Evolutionary conservation across 2,888 invertebrate genomes (phyloP), one percentile per base, ranked within the genome.

Genomic region (Coenonympha arcania): DNA sequence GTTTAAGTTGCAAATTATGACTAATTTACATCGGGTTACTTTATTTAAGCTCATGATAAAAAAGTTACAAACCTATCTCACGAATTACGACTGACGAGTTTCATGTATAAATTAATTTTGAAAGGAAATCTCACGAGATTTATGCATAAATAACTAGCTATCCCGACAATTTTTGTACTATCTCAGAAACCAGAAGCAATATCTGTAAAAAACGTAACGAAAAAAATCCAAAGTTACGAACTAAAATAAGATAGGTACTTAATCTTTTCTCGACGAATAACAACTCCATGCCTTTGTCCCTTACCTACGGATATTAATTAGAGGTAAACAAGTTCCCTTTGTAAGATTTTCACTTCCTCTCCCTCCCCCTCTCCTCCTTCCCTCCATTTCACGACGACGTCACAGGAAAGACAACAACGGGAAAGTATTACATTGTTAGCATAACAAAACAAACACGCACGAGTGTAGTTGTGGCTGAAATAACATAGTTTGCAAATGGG

Each of bases 271-370:
- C 4, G 8, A 9, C 4, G 15, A 30, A 33, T 3, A 34, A 9
- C 69, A 48, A 57, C 68, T 77, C 75, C 52, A 69, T 50, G 2
- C 20, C 34, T 40, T 52, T 5, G 33, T 58, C 52, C 60, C 55
- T 45, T 65, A 69, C 75, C 73, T 73, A 65, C 64, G 70, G 69
- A 77, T 78, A 79, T 80, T 81, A 83, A 82, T 83, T 81, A 82
- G 79, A 82, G 80, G 80, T 82, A 80, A 80, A 79, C 79, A 82
- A 76, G 78, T 73, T 71, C 73, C 73, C 77, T 79, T 77, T 77
- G 75, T 77, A 61, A 75, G 71, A 71, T 76, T 76, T 78, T 76
- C 76, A 69, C 71, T 72, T 69, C 71, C 62, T 70, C 65, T 67
- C 60, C 52, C 48, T 61, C 8, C 4, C 15, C 18, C 24, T 2